phyloP scores from a whole-genome alignment of 2,888 invertebrate genomes.

The Harmothoe impar region DNA sequence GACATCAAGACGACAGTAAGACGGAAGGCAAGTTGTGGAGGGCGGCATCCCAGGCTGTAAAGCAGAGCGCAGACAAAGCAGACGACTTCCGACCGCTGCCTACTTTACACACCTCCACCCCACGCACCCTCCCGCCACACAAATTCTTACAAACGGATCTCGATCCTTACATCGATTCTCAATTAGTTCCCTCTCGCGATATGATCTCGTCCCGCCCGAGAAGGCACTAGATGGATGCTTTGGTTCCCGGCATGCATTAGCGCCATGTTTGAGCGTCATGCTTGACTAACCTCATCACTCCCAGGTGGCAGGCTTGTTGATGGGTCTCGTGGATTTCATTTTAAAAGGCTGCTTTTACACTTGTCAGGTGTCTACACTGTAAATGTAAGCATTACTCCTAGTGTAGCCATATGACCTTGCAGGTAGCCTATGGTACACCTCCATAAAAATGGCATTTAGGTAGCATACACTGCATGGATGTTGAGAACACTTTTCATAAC shows the following conservation, averaged over 20 bases:
- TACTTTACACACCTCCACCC: background rate
- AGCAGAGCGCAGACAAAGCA: background rate
- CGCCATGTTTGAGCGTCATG: conserved; percentile 13
- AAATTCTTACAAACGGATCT: background rate
- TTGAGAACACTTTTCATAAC: no score
- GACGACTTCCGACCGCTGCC: background rate
- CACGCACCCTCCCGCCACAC: background rate
- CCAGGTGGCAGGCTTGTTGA: background rate
- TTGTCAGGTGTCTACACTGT: background rate
- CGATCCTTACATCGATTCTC: conserved; percentile 22
- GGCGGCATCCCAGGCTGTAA: no score
- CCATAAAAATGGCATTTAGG: no score
- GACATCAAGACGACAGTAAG: no score
- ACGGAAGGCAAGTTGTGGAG: no score
- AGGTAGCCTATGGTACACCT: no score
- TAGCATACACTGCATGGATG: no score
- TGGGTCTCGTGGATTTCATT: background rate
- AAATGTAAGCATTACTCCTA: no score
- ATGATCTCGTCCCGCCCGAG: conserved; percentile 18
- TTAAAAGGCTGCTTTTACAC: background rate
- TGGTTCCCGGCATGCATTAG: conserved; percentile 8
- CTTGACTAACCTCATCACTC: background rate
- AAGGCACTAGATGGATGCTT: background rate
- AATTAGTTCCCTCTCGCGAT: background rate
- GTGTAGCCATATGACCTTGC: no score